Base-by-base conservation (phyloP, 2,113 vertebrate genomes). In the Pelusios castaneus region DNA sequence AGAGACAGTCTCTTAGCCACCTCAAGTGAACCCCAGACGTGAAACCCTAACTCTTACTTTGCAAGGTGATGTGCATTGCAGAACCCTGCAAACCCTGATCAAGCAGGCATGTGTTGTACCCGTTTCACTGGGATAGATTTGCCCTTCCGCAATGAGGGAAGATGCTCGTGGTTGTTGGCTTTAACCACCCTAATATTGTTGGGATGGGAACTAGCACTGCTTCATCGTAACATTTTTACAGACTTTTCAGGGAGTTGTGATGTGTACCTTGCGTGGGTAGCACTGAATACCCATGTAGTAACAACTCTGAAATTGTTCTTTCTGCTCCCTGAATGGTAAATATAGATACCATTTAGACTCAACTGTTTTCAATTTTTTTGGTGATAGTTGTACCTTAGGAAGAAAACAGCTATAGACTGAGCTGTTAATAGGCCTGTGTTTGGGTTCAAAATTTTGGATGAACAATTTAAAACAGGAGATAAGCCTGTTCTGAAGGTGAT, bases 251-350 rank as follows among this genome's bases (percentile, higher is more conserved):
- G 1, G 41, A 80, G n/a, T 13, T 93, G 84, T 73, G 41, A 58
- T 90, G 3, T 86, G 51, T 73, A 17, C 51, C 52, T 4, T 49
- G 54, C 75, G 85, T 16, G 16, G 8, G 17, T 21, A 67, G 60
- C 16, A 9, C 58, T 34, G 38, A 70, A 88, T 91, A 91, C 82
- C 49, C 73, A 54, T 76, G 47, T 89, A 45, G 63, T 31, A 52
- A 63, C 6, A 7, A 31, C 91, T 76, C 55, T 84, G 14, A 89
- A 76, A 76, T 89, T 90, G 90, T 92, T 93, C 67, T 93, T 82
- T 90, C 38, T 95, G 60, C 91, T 91, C 91, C 63, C 49, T 87
- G 73, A 73, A 82, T 90, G 38, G 84, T 93, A 49, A 93, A 92
- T 80, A 54, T 4, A 89, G 55, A 13, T 58, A 77, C 91, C 17